Evolutionary conservation across 2,113 vertebrate species (phyloP).

Genomic region (Austrofundulus limnaeus): DNA sequence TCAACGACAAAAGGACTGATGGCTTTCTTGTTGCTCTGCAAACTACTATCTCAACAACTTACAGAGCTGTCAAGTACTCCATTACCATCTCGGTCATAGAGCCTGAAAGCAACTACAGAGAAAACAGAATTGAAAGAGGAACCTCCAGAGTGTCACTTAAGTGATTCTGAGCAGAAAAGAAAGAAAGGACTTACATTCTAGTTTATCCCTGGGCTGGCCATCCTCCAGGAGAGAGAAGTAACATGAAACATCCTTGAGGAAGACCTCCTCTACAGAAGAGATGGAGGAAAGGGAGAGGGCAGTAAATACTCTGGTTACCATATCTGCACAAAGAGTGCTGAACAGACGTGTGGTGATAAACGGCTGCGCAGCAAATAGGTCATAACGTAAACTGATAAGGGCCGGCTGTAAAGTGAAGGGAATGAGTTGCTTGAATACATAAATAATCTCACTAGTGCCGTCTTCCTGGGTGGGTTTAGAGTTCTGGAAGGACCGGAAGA

Average conservation of each 20-base stretch:
- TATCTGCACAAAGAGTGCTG: constrained; percentile 19
- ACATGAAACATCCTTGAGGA: constrained; percentile 89
- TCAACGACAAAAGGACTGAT: too few species aligned
- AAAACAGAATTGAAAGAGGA: constrained; percentile 36
- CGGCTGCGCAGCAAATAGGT: constrained; percentile 36
- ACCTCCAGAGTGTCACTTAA: constrained; percentile 1
- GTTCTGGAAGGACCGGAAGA: constrained; percentile 87
- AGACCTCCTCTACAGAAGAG: constrained; percentile 75
- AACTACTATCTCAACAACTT: constrained; percentile 57
- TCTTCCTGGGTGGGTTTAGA: constrained; percentile 64
- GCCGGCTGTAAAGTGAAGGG: constrained; percentile 29
- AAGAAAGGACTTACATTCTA: constrained; percentile 84
- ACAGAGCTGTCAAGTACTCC: constrained; percentile 90
- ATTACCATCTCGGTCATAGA: constrained; percentile 89
- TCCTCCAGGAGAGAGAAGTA: constrained; percentile 90
- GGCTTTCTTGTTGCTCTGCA: not conserved
- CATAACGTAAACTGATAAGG: constrained; percentile 46
- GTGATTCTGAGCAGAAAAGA: constrained; percentile 10
- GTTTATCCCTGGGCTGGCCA: constrained; percentile 87
- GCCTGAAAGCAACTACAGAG: constrained; percentile 85
- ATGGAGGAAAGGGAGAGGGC: constrained; percentile 14
- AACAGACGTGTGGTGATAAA: constrained; percentile 30
- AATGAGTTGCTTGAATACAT: constrained; percentile 27
- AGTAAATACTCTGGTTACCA: constrained; percentile 30
- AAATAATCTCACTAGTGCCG: constrained; percentile 62